These are phyloP conservation scores for Cyphotilapia sp. DNA, from an alignment of 2,113 vertebrate species.

Conservation along the genomic window DNA sequence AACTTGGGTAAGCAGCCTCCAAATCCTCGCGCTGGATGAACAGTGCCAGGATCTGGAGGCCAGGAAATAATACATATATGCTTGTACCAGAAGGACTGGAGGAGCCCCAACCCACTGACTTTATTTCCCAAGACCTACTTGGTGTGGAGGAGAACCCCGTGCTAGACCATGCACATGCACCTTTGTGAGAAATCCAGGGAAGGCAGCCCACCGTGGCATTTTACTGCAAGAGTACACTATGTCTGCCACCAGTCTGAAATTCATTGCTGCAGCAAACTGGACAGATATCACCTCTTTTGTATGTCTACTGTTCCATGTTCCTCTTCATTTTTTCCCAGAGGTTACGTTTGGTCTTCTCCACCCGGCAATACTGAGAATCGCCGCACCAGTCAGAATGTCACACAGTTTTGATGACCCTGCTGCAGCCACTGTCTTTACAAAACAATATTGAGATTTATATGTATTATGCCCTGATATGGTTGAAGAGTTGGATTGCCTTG, in stretches of 20 bases:
- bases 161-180: background rate
- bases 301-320: fast-evolving
- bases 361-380: background rate
- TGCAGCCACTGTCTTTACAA: background rate
- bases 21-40: fast-evolving
- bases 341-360: background rate
- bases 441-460: background rate
- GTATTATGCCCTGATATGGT: background rate
- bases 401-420: background rate
- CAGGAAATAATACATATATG: background rate
- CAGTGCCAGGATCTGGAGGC: background rate
- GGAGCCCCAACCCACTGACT: background rate
- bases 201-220: background rate
- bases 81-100: background rate
- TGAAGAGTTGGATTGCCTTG: background rate
- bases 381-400: background rate
- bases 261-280: background rate
- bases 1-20: background rate
- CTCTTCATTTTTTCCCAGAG: background rate
- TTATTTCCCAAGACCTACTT: background rate
- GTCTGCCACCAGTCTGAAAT: background rate
- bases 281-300: background rate
- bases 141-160: fast-evolving
- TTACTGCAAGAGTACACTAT: background rate
- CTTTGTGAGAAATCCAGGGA: background rate